Conservation (phyloP, 2,888 invertebrate genomes). For the Trichogramma dendrolimi region DNA sequence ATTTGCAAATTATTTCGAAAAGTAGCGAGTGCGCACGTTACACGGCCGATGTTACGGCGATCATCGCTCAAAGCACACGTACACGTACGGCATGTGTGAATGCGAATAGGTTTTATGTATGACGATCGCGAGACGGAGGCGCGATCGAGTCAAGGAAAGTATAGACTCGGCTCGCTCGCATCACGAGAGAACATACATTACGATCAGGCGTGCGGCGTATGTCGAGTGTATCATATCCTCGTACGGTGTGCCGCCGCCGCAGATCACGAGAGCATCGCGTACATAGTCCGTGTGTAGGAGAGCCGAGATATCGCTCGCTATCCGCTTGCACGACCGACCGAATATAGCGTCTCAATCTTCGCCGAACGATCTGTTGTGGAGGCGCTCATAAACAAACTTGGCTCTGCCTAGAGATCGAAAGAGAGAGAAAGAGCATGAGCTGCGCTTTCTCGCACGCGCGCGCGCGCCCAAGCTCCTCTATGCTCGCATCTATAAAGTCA, state of each 20-base stretch:
- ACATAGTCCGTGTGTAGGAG: not conserved
- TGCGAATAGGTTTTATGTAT: not conserved
- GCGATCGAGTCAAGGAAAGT: conserved; percentile 6
- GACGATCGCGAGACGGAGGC: not conserved
- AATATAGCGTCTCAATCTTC: conserved; percentile 45
- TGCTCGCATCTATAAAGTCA: conserved; percentile 43
- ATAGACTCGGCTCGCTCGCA: conserved; percentile 10
- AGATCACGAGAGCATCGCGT: too few species aligned
- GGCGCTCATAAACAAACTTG: conserved; percentile 41
- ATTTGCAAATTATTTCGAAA: too few species aligned
- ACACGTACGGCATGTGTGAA: too few species aligned
- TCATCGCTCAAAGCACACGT: too few species aligned
- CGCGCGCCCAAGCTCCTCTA: conserved; percentile 8
- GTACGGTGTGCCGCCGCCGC: too few species aligned
- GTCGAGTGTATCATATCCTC: too few species aligned
- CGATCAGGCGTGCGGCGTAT: too few species aligned
- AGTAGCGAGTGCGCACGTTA: too few species aligned
- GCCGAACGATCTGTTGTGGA: conserved; percentile 32
- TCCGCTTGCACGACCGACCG: conserved; percentile 31
- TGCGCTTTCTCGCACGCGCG: too few species aligned
- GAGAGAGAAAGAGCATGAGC: conserved; percentile 15
- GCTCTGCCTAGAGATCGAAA: conserved; percentile 28
- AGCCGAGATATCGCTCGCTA: conserved; percentile 18
- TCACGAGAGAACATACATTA: not conserved
- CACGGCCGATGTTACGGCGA: too few species aligned